phyloP scores from a whole-genome alignment of 2,113 vertebrate genomes.

The Rhizomys pruinosus region DNA sequence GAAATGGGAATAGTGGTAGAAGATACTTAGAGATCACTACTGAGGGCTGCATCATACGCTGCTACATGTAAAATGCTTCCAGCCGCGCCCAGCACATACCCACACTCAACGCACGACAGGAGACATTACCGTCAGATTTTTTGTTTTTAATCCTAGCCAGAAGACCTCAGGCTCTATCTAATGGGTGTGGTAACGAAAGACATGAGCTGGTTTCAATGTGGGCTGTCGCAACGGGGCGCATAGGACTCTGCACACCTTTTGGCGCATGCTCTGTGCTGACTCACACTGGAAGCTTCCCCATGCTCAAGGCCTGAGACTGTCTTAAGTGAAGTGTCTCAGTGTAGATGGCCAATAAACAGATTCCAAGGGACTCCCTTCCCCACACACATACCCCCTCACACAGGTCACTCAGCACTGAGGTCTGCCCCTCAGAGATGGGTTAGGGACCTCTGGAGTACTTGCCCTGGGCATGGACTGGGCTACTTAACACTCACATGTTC shows the following conservation, averaged over 20 bases:
- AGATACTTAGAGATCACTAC: not conserved
- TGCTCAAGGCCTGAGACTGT: not conserved
- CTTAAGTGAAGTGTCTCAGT: not conserved
- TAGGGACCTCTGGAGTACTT: too few species aligned
- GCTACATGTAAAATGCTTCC: not conserved
- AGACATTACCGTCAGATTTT: not conserved
- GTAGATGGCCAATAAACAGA: not conserved
- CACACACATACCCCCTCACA: fast-evolving
- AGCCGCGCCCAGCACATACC: fast-evolving
- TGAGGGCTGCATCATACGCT: fast-evolving
- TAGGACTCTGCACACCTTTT: fast-evolving
- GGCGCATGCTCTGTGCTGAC: not conserved
- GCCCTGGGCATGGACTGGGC: not conserved
- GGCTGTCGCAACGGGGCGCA: fast-evolving
- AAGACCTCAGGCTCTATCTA: conserved; percentile 3
- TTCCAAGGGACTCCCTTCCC: not conserved
- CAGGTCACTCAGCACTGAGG: not conserved
- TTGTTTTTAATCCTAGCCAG: not conserved
- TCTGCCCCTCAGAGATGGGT: not conserved
- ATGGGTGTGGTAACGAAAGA: fast-evolving
- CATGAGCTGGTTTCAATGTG: fast-evolving
- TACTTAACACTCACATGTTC: not conserved
- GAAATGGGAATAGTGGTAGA: not conserved
- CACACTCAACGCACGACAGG: not conserved
- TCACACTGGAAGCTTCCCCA: fast-evolving